These are phyloP conservation scores for Pyrrhosoma nymphula DNA, from an alignment of 2,888 invertebrate genomes.

Conservation along the genomic window DNA sequence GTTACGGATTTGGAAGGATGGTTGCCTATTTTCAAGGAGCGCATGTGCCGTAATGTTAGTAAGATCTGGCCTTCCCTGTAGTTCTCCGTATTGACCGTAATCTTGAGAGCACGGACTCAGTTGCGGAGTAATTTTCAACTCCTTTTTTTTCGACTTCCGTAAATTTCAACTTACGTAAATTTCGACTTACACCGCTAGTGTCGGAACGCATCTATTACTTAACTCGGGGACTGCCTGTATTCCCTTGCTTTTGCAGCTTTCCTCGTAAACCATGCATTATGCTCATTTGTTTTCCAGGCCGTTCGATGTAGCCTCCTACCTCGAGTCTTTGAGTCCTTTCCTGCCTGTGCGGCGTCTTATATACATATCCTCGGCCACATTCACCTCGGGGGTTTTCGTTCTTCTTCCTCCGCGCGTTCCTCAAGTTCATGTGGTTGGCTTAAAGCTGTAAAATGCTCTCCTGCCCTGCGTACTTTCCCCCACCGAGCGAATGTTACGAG, in stretches of 20 bases:
- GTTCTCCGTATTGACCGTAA: no score
- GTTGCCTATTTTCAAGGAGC: no score
- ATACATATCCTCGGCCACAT: background rate
- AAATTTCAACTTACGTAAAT: no score
- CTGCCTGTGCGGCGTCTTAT: constrained; percentile 3
- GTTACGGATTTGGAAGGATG: no score
- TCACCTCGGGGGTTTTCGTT: background rate
- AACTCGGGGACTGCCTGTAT: no score
- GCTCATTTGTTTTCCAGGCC: background rate
- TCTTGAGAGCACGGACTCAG: no score
- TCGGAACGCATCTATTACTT: no score
- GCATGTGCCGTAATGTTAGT: no score
- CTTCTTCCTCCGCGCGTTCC: background rate
- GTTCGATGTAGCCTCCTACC: background rate
- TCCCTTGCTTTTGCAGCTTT: background rate
- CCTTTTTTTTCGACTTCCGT: no score
- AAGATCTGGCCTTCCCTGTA: no score
- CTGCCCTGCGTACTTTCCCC: background rate
- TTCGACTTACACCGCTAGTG: no score
- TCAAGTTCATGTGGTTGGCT: background rate
- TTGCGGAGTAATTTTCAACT: no score
- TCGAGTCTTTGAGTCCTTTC: background rate
- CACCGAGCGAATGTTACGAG: background rate
- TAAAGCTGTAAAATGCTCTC: background rate
- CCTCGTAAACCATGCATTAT: constrained; percentile 43